Base-by-base conservation (phyloP, 2,113 vertebrate species). In the Zosterops pallidus region DNA sequence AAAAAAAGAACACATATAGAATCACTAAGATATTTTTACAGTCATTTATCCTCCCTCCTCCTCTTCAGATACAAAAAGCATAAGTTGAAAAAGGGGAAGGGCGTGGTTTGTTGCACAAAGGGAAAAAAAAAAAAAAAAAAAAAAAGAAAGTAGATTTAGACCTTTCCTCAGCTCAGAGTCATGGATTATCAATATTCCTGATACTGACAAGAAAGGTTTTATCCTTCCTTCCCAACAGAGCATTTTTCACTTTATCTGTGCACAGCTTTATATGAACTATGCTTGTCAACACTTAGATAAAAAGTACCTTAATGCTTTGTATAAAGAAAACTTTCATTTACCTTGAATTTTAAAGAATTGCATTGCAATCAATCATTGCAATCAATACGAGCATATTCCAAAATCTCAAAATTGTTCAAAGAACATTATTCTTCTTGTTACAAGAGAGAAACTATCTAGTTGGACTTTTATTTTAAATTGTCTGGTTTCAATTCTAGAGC, bases 11-110 rank as follows among this genome's bases (percentile, higher is more conserved):
- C 7, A 18, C 24, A 18, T n/a, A 47, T 6, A 75, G 14, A 74
- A 59, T 39, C 9, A 53, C 4, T 26, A 62, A 60, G 23, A 9
- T 59, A 14, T 37, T 89, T 79, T 77, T 26, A 47, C 9, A 56
- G 11, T 41, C 17, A 29, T 72, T 35, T 49, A 20, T 33, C 8
- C 1, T 1, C 3, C 7, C 2, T 9, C 28, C 4, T 10, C 4
- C 0, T 0, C 6, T 41, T 49, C 4, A 20, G 14, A 21, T 41
- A 29, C 50, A 53, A 75, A 79, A 72, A 28, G 0, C 6, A 2
- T 23, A 49, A 75, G 3, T 12, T 64, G 21, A 47, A 71, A 64
- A 49, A 20, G 55, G 17, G 6, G 7, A 50, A 63, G 59, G 4
- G 2, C 1, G 1, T 6, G 6, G 3, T 64, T 56, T 49, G 13